These are phyloP conservation scores for Sardinella longiceps DNA, from an alignment of 2,797 vertebrate genomes.

Conservation along the genomic window DNA sequence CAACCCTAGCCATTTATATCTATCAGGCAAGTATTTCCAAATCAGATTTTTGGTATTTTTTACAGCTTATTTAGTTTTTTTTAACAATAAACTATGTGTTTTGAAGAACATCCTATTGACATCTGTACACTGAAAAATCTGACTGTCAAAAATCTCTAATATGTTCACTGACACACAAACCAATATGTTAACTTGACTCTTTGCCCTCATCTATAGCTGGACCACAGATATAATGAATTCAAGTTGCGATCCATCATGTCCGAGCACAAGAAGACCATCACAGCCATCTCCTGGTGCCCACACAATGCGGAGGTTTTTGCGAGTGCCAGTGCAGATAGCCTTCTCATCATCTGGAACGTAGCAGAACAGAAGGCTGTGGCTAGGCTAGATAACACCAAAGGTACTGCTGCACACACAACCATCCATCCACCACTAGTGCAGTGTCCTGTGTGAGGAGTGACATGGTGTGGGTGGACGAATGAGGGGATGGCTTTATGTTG, in stretches of 20 bases:
- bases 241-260: slow-evolving; percentile 95
- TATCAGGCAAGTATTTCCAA: slow-evolving; percentile 83
- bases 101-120: neutral
- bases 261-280: slow-evolving; percentile 98
- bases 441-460: neutral
- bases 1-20: slow-evolving; percentile 93
- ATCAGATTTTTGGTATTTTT: neutral
- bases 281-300: slow-evolving; percentile 94
- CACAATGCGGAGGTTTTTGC: slow-evolving; percentile 90
- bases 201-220: slow-evolving; percentile 75
- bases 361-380: slow-evolving; percentile 89
- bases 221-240: slow-evolving; percentile 94
- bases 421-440: neutral
- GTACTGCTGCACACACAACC: slow-evolving; percentile 57
- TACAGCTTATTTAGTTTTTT: neutral
- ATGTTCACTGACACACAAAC: no score
- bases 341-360: slow-evolving; percentile 95
- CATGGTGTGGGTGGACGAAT: neutral
- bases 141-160: neutral
- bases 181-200: no score
- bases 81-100: neutral
- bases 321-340: slow-evolving; percentile 89
- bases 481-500: neutral
- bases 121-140: neutral
- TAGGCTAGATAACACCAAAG: slow-evolving; percentile 88